These are phyloP conservation scores for Elegia similella DNA, from an alignment of 2,888 invertebrate species.

Conservation along the genomic window DNA sequence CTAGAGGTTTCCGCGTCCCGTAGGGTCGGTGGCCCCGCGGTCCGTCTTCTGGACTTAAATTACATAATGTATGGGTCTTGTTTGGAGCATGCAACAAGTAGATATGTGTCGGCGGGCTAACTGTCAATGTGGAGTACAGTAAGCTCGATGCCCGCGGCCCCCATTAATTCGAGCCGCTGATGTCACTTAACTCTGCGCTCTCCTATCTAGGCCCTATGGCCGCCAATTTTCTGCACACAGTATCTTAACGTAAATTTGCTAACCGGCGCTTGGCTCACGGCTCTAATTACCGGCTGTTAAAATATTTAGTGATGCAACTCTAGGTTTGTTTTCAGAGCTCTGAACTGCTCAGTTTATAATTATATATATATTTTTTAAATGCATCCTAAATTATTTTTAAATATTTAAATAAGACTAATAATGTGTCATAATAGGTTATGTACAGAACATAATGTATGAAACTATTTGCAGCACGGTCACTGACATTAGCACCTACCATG, in stretches of 20 bases:
- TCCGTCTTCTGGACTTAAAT: slow-evolving; percentile 78
- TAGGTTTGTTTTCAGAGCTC: slow-evolving; percentile 49
- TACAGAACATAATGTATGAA: slow-evolving; percentile 21
- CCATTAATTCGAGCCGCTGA: slow-evolving; percentile 81
- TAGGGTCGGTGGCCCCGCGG: slow-evolving; percentile 79
- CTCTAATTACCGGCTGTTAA: slow-evolving; percentile 68
- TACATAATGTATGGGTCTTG: slow-evolving; percentile 80
- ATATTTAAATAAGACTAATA: neutral
- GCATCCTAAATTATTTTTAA: neutral
- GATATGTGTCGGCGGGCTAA: slow-evolving; percentile 80
- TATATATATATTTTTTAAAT: neutral
- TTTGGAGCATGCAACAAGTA: slow-evolving; percentile 81
- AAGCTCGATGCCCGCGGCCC: slow-evolving; percentile 79
- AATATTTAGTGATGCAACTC: slow-evolving; percentile 57
- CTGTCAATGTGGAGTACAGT: slow-evolving; percentile 82
- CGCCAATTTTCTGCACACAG: slow-evolving; percentile 78
- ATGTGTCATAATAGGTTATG: neutral
- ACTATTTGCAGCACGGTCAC: slow-evolving; percentile 77
- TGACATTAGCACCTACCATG: slow-evolving; percentile 83
- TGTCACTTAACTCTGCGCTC: slow-evolving; percentile 80
- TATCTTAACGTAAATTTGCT: slow-evolving; percentile 73
- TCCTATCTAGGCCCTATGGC: slow-evolving; percentile 81
- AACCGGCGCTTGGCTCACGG: slow-evolving; percentile 67
- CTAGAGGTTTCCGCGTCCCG: slow-evolving; percentile 81
- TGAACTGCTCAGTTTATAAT: neutral